Base-by-base conservation (phyloP, 1,140 invertebrate species). In the Daktulosphaira vitifoliae region DNA sequence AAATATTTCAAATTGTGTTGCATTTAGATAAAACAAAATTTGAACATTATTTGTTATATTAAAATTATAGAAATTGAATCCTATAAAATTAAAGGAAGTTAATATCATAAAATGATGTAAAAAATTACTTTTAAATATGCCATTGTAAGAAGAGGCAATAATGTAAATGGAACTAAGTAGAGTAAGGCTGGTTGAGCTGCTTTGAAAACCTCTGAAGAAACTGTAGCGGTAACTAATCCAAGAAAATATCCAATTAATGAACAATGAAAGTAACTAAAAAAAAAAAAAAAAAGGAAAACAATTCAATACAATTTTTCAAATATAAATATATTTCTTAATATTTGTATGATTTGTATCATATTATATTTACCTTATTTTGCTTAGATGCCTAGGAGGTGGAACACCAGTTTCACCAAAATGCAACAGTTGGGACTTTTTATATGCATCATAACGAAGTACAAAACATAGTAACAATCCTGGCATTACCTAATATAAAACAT, bases 161-260 rank as follows among this genome's bases (percentile, higher is more conserved):
- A 81, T 72, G 94, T 98, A 77, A 97, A 97, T 72, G 94, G 94
- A 72, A 97, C 95, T 69, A 98, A 83, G 80, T 97, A 98, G 25
- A 98, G 81, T 70, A 98, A 82, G 59, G 95, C 95, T 66, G 95
- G 95, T 78, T 98, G 95, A 50, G 95, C 94, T 68, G 93, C 93
- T 81, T 95, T 95, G 79, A 97, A 97, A 71, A 97, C 86, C 80
- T 98, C 94, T 15, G 92, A 94, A 70, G 92, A 96, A 66, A 97
- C 90, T 25, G 94, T 97, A 54, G 95, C 95, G 72, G 94, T 97
- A 73, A 97, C 80, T 72, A 97, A 80, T 69, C 95, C 94, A 78
- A 97, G 81, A 79, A 98, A 97, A 79, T 98, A 98, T 69, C 95
- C 95, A 73, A 98, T 86, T 71, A 98, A 82, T 70, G 94, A 97